Conservation (phyloP, 2,113 vertebrate genomes). For the Dasyurus viverrinus region DNA sequence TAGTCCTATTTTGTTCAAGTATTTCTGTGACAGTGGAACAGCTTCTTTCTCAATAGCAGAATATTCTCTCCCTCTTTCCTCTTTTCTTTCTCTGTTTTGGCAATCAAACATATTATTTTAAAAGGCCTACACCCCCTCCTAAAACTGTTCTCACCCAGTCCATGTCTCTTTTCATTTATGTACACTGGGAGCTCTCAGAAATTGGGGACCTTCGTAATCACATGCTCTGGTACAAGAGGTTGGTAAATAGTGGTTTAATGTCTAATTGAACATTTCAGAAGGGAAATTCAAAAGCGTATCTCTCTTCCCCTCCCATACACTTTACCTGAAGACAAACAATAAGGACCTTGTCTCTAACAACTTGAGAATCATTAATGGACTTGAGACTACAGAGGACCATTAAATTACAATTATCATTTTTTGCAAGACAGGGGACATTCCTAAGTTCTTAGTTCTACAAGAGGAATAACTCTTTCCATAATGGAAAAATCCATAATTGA, state of each 20-base stretch:
- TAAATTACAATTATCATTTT: slow-evolving; percentile 52
- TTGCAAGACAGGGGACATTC: slow-evolving; percentile 31
- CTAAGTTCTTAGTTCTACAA: slow-evolving; percentile 42
- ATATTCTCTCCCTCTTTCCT: not conserved
- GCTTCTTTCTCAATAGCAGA: not conserved
- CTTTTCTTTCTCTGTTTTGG: not conserved
- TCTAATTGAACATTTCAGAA: not conserved
- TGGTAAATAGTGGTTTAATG: slow-evolving; percentile 13
- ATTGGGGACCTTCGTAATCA: not conserved
- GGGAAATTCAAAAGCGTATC: not conserved
- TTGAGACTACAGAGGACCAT: slow-evolving; percentile 18
- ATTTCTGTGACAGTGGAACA: not conserved
- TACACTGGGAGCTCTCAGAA: not conserved
- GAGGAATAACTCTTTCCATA: not conserved
- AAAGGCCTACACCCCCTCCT: not conserved
- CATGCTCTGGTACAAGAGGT: not conserved
- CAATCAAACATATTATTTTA: not conserved
- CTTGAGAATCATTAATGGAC: slow-evolving; percentile 32
- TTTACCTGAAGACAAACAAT: not conserved
- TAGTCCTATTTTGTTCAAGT: not conserved
- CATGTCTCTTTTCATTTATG: not conserved
- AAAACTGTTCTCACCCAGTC: not conserved
- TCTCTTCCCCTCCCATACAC: not conserved
- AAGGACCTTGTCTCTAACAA: slow-evolving; percentile 15
- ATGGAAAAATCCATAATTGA: slow-evolving; percentile 24